Evolutionary conservation across 1,140 invertebrate genomes (phyloP).

Genomic region (Megalopta genalis): DNA sequence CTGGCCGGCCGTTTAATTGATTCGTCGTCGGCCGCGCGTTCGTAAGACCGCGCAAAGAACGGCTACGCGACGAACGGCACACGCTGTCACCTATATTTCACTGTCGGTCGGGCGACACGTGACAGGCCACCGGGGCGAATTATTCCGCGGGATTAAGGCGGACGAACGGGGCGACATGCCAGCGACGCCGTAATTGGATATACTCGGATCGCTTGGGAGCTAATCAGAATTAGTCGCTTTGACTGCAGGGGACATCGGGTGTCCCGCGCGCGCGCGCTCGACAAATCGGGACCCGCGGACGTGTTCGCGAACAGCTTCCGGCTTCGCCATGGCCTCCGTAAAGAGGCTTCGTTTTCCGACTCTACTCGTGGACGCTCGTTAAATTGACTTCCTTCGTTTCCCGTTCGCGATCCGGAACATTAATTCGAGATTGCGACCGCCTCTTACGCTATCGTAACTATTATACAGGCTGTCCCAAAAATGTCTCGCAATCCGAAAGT

Average conservation of each 20-base stretch:
- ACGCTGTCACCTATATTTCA: slow-evolving; percentile 47
- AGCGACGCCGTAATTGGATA: slow-evolving; percentile 63
- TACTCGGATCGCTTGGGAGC: slow-evolving; percentile 63
- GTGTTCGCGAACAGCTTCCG: slow-evolving; percentile 10
- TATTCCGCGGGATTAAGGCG: slow-evolving; percentile 65
- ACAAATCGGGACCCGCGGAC: slow-evolving; percentile 49
- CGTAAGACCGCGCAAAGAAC: slow-evolving; percentile 11
- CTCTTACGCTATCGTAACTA: too few species aligned
- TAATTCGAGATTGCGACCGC: too few species aligned
- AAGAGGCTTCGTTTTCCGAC: not conserved
- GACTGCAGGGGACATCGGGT: slow-evolving; percentile 31
- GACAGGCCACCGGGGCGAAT: slow-evolving; percentile 52
- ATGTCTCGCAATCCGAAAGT: too few species aligned
- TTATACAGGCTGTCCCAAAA: too few species aligned
- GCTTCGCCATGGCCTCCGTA: not conserved
- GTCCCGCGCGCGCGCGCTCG: not conserved
- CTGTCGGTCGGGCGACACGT: slow-evolving; percentile 41
- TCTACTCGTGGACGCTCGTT: not conserved
- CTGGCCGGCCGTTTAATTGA: slow-evolving; percentile 47
- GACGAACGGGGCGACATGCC: slow-evolving; percentile 52
- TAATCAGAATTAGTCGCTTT: slow-evolving; percentile 66
- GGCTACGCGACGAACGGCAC: not conserved
- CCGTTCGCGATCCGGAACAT: not conserved
- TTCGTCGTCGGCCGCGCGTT: slow-evolving; percentile 41
- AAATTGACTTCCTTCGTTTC: not conserved